phyloP scores from a whole-genome alignment of 2,888 invertebrate species.

The Cosmopolites sordidus region DNA sequence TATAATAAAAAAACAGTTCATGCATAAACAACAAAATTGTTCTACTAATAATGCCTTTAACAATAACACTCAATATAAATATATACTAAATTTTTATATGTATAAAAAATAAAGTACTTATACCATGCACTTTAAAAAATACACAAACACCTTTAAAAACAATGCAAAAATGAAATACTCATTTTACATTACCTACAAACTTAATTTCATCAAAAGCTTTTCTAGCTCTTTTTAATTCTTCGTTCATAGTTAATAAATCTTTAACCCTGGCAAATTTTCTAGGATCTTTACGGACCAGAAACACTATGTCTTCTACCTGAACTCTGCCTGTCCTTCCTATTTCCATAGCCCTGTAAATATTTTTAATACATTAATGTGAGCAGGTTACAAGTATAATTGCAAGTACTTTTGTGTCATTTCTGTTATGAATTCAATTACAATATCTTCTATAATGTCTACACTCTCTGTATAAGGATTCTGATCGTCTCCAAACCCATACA shows the following conservation, averaged over 20 bases:
- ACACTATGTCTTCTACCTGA: slow-evolving; percentile 97
- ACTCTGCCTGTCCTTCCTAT: slow-evolving; percentile 94
- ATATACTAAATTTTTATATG: no score
- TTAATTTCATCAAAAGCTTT: slow-evolving; percentile 99
- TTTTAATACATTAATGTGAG: no score
- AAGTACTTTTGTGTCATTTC: slow-evolving; percentile 80
- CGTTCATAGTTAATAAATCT: slow-evolving; percentile 96
- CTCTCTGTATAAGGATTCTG: slow-evolving; percentile 99
- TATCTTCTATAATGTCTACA: slow-evolving; percentile 93
- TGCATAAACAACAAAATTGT: no score
- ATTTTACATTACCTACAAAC: slow-evolving; percentile 73
- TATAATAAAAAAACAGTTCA: no score
- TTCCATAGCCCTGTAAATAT: slow-evolving; percentile 81
- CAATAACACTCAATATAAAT: no score
- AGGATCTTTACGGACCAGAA: slow-evolving; percentile 89
- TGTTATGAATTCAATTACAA: slow-evolving; percentile 95
- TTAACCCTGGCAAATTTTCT: slow-evolving; percentile 97
- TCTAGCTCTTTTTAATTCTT: slow-evolving; percentile 95
- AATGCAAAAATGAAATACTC: no score
- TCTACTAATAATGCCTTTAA: no score
- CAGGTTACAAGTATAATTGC: no score
- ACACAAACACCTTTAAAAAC: no score
- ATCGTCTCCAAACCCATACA: slow-evolving; percentile 99
- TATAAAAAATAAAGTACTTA: no score
- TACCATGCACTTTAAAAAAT: no score